Evolutionary conservation across 2,113 vertebrate genomes (phyloP), one percentile per base, ranked within the genome.

Genomic region (Dolichotis patagonum): DNA sequence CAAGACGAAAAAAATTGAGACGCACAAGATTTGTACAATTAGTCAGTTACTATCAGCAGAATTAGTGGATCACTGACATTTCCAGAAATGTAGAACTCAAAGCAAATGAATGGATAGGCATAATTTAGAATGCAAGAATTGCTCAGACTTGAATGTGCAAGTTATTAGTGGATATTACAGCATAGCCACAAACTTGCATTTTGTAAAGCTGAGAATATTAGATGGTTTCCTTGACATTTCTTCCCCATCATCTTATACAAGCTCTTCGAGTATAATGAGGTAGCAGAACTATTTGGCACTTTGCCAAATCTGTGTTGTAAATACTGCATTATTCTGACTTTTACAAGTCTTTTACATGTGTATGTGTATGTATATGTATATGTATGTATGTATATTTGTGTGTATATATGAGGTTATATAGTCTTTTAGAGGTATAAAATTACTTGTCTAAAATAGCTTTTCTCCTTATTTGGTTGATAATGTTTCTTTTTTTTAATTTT

Each of bases 101-200:
- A 77, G 38, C 54, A 28, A 19, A 2, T 52, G 52, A 43, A 14
- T 54, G 56, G 46, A 32, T 93, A 85, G 26, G 43, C 3, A 63
- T 46, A 88, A 86, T 94, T 81, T 54, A 73, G 43, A 85, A 94
- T 56, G 65, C 17, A 28, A 73, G 67, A 85, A 90, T 46, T 49
- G 13, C 43, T 91, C 63, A 41, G 67, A 85, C 69, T n/a, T 60
- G 73, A 92, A 49, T 35, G 26, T 69, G 8, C 43, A 35, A 85
- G 10, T 52, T 87, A 32, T 67, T 69, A 43, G 32, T 65, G 9
- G 41, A 43, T 30, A 56, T 78, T 56, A 32, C 12, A 60, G 35
- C 49, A 56, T 78, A 83, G 1, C 52, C 26, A 30, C 63, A 85
- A 24, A 56, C 7, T 28, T 63, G 43, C n/a, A 85, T 75, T 75